Conservation (phyloP, 2,113 vertebrate genomes). For the Pica pica region DNA sequence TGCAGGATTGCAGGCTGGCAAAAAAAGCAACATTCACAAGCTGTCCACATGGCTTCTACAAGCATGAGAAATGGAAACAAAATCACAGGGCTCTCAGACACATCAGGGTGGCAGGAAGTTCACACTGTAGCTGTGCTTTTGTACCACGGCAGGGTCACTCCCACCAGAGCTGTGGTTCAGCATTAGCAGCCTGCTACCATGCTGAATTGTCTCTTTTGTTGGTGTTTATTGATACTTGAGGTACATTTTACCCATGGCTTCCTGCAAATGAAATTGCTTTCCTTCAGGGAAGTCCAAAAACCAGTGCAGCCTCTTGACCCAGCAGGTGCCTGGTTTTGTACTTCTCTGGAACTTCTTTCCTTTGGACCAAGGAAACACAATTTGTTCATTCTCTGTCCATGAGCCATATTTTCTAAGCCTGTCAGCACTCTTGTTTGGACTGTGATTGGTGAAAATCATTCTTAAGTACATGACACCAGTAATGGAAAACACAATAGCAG, state of each 20-base stretch:
- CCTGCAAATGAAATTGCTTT: not conserved
- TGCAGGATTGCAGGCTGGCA: not conserved
- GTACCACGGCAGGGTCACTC: not conserved
- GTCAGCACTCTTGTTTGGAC: not conserved
- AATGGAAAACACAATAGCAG: not conserved
- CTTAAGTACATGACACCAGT: not conserved
- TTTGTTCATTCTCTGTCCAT: not conserved
- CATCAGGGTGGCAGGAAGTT: not conserved
- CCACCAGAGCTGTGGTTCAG: not conserved
- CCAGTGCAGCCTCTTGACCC: fast-evolving
- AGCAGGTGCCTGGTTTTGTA: fast-evolving
- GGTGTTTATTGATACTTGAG: not conserved
- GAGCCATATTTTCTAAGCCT: not conserved
- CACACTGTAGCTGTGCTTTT: not conserved
- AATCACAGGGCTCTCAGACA: not conserved
- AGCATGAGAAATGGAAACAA: not conserved
- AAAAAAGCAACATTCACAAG: not conserved
- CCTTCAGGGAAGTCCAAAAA: not conserved
- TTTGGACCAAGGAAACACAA: not conserved
- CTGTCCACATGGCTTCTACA: not conserved
- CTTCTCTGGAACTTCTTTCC: not conserved
- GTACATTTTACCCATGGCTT: not conserved
- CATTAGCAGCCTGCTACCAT: not conserved
- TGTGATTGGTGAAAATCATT: not conserved
- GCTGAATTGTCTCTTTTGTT: not conserved